Evolutionary conservation across 92 coral and sea anemone species (phyloP).

Genomic region (Pocillopora meandrina): DNA sequence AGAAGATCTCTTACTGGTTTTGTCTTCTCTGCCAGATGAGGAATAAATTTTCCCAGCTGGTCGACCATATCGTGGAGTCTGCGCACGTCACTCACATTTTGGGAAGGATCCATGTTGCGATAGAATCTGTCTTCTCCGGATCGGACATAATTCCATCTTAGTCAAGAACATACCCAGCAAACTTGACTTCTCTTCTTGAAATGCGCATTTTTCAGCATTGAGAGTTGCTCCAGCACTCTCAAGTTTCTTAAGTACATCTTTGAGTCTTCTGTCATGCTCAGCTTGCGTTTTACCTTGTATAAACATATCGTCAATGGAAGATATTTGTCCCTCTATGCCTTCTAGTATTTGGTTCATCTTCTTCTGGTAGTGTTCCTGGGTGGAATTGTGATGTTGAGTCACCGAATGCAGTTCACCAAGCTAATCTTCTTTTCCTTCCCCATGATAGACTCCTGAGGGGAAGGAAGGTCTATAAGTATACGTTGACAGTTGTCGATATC

Average conservation of each 20-base stretch:
- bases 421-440: too few species aligned
- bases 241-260: slow-evolving; percentile 26
- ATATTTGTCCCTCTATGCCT: slow-evolving; percentile 35
- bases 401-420: too few species aligned
- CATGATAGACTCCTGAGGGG: too few species aligned
- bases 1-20: slow-evolving; percentile 39
- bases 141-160: slow-evolving; percentile 29
- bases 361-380: too few species aligned
- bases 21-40: slow-evolving; percentile 43
- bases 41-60: slow-evolving; percentile 35
- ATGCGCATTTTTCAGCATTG: slow-evolving; percentile 49
- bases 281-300: slow-evolving; percentile 47
- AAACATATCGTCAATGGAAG: slow-evolving; percentile 38
- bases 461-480: too few species aligned
- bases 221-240: slow-evolving; percentile 47
- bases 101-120: slow-evolving; percentile 38
- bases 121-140: slow-evolving; percentile 36
- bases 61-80: slow-evolving; percentile 52
- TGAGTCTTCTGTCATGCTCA: slow-evolving; percentile 13
- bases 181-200: slow-evolving; percentile 29
- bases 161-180: slow-evolving; percentile 36
- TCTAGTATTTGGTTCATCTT: slow-evolving; percentile 14
- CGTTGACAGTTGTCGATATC: too few species aligned
- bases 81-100: slow-evolving; percentile 30
- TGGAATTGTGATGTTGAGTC: too few species aligned